Conservation (phyloP, 2,888 invertebrate genomes). For the Drosophila prolongata region DNA sequence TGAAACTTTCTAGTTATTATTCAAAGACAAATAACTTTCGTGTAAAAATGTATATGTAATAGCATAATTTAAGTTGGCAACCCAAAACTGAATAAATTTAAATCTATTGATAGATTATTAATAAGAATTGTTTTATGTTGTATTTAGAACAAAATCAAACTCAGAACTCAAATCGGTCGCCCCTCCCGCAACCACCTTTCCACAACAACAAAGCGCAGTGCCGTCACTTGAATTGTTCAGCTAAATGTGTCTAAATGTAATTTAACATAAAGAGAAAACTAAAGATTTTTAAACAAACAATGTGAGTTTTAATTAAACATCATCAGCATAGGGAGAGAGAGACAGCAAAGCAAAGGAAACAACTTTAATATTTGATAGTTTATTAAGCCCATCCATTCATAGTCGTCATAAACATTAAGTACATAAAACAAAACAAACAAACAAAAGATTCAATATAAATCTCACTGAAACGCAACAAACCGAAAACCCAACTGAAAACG, state of each 20-base stretch:
- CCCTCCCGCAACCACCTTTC: conserved; percentile 35
- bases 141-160: conserved; percentile 40
- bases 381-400: conserved; percentile 77
- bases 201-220: conserved; percentile 38
- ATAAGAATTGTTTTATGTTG: conserved; percentile 63
- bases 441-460: conserved; percentile 56
- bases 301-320: conserved; percentile 74
- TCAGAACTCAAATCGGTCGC: conserved; percentile 47
- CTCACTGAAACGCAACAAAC: conserved; percentile 40
- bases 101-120: conserved; percentile 45
- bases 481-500: conserved; percentile 42
- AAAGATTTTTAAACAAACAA: conserved; percentile 76
- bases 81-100: conserved; percentile 66
- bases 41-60: conserved; percentile 76
- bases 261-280: conserved; percentile 61
- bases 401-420: conserved; percentile 78
- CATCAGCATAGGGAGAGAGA: conserved; percentile 46
- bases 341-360: conserved; percentile 44
- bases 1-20: conserved; percentile 74
- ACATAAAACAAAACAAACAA: conserved; percentile 56
- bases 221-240: conserved; percentile 71
- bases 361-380: conserved; percentile 78
- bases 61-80: conserved; percentile 78
- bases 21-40: conserved; percentile 77
- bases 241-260: conserved; percentile 79